Base-by-base conservation (phyloP, 37 sponge, comb jelly and placozoan genomes). In the Chondrilla cf. caribensis region DNA sequence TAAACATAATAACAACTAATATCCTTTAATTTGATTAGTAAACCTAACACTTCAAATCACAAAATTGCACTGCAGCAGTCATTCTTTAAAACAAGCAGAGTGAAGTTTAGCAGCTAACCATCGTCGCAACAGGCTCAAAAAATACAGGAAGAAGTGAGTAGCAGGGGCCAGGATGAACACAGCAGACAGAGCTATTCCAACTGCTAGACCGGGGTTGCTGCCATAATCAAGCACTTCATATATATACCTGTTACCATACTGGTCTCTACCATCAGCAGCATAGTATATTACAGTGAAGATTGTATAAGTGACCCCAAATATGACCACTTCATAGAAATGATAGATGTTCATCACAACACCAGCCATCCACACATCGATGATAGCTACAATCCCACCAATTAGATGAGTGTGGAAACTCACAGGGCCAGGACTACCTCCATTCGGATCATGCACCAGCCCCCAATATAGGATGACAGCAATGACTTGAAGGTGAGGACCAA, bases 141-240 rank as follows among this genome's bases (percentile, higher is more conserved):
- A 15, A 28, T 68, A 89, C 58, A 79, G 68, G 64, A 86, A 5
- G 43, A 86, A 2, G 47, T 90, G 84, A 54, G 82, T 40, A 0
- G 78, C 2, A 0, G 87, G 82, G 8, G 44, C 8, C 38, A 29
- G 47, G 2, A 77, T 84, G 0, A 90, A 38, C 14, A 36, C 81
- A 43, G 32, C n/a, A 3, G 38, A 70, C 67, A 86, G 15, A 35
- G 31, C 66, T 1, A 81, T 7, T 5, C 79, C 81, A 15, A 68
- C 62, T 28, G 91, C 91, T 9, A 40, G 2, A 15, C 87, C 84
- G 21, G 87, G 91, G 3, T 71, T 64, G 43, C 31, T 38, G 0
- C 59, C 81, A 79, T 84, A 90, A 78, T 90, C 85, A 15, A 90
- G 66, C 5, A 84, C 18, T 0, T 78, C 78, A 73, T 90, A 90